Percentiles rank a stretch among this genome's conserved stretches.
Evolutionary conservation across 2,113 vertebrate species (phyloP).

Genomic region (Podiceps cristatus): DNA sequence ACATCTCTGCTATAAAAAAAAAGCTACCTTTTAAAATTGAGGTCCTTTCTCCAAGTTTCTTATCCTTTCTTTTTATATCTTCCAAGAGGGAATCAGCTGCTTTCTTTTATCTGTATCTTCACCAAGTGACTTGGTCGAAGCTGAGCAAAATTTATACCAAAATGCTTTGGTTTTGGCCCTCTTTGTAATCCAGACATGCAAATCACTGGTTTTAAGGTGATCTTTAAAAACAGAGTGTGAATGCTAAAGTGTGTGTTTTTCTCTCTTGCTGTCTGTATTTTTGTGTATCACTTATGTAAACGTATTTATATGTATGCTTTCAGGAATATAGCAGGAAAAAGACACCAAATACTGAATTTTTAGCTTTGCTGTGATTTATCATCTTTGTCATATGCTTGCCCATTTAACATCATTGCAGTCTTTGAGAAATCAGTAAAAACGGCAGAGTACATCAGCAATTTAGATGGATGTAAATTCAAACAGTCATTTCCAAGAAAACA

Average conservation of each 20-base stretch:
- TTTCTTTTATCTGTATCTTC: not conserved
- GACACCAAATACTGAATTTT: rapidly evolving
- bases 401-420: not conserved
- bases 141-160: not conserved
- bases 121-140: not conserved
- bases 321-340: not conserved
- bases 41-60: not conserved
- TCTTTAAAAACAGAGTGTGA: not conserved
- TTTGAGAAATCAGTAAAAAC: not conserved
- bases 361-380: not conserved
- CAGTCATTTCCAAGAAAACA: not conserved
- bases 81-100: not conserved
- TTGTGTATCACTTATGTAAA: not conserved
- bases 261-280: not conserved
- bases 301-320: not conserved
- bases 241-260: rapidly evolving
- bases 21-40: not conserved
- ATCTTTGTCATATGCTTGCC: not conserved
- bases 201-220: not conserved
- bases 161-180: not conserved
- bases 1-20: not conserved
- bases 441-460: not conserved
- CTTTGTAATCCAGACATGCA: not conserved
- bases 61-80: not conserved
- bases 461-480: not conserved